Conservation (phyloP, 2,797 vertebrate genomes). For the Remorina albescens region DNA sequence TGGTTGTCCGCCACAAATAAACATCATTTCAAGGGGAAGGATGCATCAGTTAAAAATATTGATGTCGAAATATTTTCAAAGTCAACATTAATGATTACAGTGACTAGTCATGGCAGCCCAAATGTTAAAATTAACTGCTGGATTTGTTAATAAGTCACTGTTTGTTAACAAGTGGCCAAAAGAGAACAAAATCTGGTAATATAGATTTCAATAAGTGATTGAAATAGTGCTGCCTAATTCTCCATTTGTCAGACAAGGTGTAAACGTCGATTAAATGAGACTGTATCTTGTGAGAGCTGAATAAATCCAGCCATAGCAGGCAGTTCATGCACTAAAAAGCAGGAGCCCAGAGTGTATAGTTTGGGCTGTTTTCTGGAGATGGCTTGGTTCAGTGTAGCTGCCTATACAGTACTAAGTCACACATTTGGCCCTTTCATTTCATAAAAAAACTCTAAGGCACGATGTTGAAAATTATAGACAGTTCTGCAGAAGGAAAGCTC, state of each 20-base stretch:
- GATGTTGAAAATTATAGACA: slow-evolving; percentile 29
- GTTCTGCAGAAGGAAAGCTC: not conserved
- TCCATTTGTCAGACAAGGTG: slow-evolving; percentile 5
- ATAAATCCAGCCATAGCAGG: slow-evolving; percentile 5
- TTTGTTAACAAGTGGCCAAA: slow-evolving; percentile 1
- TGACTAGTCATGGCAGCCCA: no score
- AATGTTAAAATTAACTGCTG: not conserved
- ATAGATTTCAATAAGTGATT: not conserved
- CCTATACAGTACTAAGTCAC: no score
- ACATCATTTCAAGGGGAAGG: not conserved
- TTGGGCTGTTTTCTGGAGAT: not conserved
- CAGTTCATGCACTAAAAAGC: not conserved
- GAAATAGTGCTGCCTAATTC: not conserved
- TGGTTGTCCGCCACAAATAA: not conserved
- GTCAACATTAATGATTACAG: no score
- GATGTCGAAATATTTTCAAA: not conserved
- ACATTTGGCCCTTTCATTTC: not conserved
- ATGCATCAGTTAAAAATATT: not conserved
- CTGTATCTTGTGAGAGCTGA: not conserved
- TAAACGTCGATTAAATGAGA: slow-evolving; percentile 15
- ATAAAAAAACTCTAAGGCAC: not conserved
- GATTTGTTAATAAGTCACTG: not conserved
- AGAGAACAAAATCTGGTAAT: not conserved
- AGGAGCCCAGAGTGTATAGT: slow-evolving; percentile 9
- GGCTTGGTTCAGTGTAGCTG: slow-evolving; percentile 8